These are phyloP conservation scores for Uropsilus gracilis DNA, from an alignment of 2,113 vertebrate species.

Conservation along the genomic window DNA sequence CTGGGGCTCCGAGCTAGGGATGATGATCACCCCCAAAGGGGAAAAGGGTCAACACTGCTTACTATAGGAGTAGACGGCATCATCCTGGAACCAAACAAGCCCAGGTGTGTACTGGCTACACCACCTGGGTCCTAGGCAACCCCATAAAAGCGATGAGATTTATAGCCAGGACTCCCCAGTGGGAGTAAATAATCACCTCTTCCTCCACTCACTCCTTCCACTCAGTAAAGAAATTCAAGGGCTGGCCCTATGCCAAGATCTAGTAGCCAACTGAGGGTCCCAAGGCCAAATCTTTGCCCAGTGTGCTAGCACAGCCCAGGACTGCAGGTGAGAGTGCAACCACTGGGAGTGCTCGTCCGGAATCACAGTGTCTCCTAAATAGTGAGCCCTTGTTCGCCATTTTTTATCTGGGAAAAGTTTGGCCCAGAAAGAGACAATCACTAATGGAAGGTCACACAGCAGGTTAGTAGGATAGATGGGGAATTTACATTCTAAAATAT, in stretches of 20 bases:
- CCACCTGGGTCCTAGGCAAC: conserved; percentile 62
- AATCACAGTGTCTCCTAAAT: not conserved
- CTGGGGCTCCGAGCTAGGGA: not conserved
- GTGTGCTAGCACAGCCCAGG: not conserved
- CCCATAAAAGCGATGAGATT: conserved; percentile 43
- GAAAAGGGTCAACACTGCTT: too few relatives aligned
- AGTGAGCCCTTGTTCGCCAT: not conserved
- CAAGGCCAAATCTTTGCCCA: not conserved
- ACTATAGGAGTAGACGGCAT: not conserved
- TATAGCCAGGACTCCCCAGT: not conserved
- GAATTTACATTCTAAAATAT: not conserved
- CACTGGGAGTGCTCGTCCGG: not conserved
- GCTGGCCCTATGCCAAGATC: not conserved
- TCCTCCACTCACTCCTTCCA: not conserved
- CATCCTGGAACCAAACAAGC: not conserved
- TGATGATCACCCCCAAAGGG: not conserved
- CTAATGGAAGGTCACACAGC: not conserved
- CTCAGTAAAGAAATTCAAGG: conserved; percentile 42
- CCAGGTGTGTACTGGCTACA: conserved; percentile 53
- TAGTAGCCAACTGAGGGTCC: not conserved
- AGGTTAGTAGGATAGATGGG: not conserved
- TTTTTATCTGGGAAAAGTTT: conserved; percentile 29
- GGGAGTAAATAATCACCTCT: conserved; percentile 29
- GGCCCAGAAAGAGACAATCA: not conserved
- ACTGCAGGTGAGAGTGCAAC: not conserved